phyloP scores from a whole-genome alignment of 2,888 invertebrate genomes.

The Xestia rhomboidea region DNA sequence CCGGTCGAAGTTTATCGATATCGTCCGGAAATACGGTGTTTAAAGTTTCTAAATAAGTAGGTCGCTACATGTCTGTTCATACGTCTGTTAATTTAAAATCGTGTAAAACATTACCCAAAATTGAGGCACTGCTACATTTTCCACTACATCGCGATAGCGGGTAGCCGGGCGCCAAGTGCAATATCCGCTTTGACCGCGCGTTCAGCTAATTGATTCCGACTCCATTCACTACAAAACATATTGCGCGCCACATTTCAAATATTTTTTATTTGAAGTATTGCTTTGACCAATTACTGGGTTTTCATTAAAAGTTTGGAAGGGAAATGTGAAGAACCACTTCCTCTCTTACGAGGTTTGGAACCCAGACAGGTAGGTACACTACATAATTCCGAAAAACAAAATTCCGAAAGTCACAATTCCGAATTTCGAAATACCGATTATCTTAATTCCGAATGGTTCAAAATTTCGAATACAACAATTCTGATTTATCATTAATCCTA shows the following conservation, averaged over 20 bases:
- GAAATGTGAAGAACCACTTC: background rate
- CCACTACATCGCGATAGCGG: constrained; percentile 51
- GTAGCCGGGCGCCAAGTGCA: constrained; percentile 66
- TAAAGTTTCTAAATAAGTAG: too few relatives aligned
- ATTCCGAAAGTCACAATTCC: too few relatives aligned
- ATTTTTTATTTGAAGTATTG: constrained; percentile 46
- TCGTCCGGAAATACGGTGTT: too few relatives aligned
- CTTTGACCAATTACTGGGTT: constrained; percentile 21
- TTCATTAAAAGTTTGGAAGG: constrained; percentile 10
- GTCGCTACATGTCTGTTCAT: too few relatives aligned
- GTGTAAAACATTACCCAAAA: background rate
- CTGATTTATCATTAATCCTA: too few relatives aligned
- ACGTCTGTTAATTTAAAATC: too few relatives aligned
- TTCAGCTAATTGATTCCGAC: constrained; percentile 78
- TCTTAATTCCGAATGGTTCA: too few relatives aligned
- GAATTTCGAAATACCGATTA: too few relatives aligned
- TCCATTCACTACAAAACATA: constrained; percentile 66
- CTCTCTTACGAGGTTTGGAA: background rate
- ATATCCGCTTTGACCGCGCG: constrained; percentile 74
- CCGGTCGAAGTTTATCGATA: too few relatives aligned
- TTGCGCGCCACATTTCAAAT: constrained; percentile 44
- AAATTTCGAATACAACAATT: too few relatives aligned
- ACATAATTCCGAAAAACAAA: too few relatives aligned
- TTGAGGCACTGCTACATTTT: constrained; percentile 29
- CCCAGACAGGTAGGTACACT: background rate